Conservation (phyloP, 2,888 invertebrate species). For the Cephonodes hylas region DNA sequence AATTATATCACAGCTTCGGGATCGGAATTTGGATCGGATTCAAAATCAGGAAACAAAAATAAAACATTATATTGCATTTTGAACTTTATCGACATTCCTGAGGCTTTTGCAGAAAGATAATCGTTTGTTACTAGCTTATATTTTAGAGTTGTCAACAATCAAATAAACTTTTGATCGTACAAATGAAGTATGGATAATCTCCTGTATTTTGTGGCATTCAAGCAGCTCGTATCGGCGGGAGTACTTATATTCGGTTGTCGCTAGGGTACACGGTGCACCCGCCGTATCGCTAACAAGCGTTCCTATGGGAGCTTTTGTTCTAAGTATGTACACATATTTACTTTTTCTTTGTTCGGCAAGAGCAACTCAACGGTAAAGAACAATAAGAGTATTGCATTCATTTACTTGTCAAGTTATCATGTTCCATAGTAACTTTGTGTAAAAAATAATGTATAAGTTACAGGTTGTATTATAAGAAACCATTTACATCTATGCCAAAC, state of each 20-base stretch:
- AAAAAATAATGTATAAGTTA: no score
- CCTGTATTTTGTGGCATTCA: background rate
- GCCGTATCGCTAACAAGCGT: slow-evolving; percentile 55
- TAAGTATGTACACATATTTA: slow-evolving; percentile 28
- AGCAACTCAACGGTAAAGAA: background rate
- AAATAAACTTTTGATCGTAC: background rate
- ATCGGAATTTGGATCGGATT: no score
- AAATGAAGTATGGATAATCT: background rate
- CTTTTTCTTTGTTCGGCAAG: background rate
- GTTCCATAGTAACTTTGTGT: no score
- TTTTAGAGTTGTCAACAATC: no score
- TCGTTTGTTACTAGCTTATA: no score
- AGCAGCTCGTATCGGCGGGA: background rate
- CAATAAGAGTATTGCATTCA: no score
- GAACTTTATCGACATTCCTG: no score
- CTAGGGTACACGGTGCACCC: slow-evolving; percentile 32
- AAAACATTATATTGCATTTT: no score
- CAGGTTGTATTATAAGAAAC: background rate
- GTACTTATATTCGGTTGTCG: slow-evolving; percentile 21
- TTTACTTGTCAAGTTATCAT: no score
- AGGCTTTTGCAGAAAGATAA: no score
- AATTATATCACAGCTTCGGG: no score
- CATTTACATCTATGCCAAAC: background rate
- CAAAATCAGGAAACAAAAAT: no score
- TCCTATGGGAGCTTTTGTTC: slow-evolving; percentile 42